A percentile compares a stretch with the other conserved stretches of the same genome.
phyloP scores from a whole-genome alignment of 2,888 invertebrate genomes.

The Rhimphoctona megacephalus region DNA sequence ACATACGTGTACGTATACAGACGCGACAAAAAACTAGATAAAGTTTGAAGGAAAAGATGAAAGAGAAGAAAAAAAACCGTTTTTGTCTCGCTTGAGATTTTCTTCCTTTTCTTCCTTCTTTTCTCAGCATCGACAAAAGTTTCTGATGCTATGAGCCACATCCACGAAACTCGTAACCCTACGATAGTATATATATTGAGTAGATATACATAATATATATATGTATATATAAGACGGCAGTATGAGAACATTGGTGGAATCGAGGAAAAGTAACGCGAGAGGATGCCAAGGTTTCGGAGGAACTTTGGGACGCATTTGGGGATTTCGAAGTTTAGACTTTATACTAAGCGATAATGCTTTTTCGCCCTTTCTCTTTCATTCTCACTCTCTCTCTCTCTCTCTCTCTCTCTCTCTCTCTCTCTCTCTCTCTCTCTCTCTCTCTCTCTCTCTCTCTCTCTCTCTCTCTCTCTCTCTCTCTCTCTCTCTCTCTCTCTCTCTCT shows the following conservation, averaged over 20 bases:
- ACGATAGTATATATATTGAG: constrained; percentile 8
- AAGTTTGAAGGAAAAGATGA: background rate
- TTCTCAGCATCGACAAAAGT: constrained; percentile 69
- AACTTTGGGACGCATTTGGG: constrained; percentile 69
- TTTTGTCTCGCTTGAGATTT: constrained; percentile 41
- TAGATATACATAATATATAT: background rate
- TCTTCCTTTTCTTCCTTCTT: constrained; percentile 36
- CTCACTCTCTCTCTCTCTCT: constrained; percentile 38
- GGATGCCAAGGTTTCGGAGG: constrained; percentile 52
- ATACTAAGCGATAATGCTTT: constrained; percentile 69
- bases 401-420: constrained; percentile 38
- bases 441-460: no score
- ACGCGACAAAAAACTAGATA: background rate
- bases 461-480: no score
- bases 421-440: constrained; percentile 35
- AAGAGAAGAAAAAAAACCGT: background rate
- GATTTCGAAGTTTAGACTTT: constrained; percentile 71
- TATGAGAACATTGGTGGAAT: constrained; percentile 46
- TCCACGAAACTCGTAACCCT: constrained; percentile 44
- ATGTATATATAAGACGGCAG: background rate
- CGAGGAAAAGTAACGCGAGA: constrained; percentile 49
- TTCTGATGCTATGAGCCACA: constrained; percentile 62
- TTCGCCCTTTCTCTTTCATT: constrained; percentile 36
- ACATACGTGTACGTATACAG: background rate
- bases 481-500: background rate